phyloP scores from a whole-genome alignment of 2,888 invertebrate species.

The Tetheella fluctuosa region DNA sequence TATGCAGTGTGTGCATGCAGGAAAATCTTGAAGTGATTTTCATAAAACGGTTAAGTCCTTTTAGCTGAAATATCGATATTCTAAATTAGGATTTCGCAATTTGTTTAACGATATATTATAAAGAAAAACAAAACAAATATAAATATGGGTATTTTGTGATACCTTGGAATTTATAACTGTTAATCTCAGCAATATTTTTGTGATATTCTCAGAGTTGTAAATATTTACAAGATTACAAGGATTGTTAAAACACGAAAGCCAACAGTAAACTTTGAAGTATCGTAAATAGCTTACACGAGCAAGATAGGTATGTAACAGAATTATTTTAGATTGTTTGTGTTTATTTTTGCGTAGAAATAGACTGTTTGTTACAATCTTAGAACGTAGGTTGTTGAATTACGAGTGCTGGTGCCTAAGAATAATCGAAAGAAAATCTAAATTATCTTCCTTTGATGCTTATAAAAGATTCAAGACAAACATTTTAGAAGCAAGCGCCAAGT shows the following conservation, averaged over 20 bases:
- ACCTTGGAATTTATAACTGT: conserved; percentile 4
- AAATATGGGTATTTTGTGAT: too few relatives aligned
- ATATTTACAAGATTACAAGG: conserved; percentile 1
- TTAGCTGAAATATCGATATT: background rate
- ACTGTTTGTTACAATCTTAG: conserved; percentile 1
- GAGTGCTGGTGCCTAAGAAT: background rate
- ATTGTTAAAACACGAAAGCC: conserved; percentile 8
- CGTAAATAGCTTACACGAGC: background rate
- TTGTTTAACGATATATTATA: too few relatives aligned
- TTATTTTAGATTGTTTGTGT: conserved; percentile 4
- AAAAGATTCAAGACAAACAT: background rate
- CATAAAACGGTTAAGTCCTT: background rate
- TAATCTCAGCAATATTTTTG: background rate
- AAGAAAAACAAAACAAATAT: too few relatives aligned
- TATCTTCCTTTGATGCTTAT: background rate
- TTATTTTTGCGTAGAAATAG: background rate
- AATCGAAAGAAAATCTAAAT: background rate
- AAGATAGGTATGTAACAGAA: background rate
- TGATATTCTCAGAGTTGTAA: background rate
- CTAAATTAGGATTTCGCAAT: too few relatives aligned
- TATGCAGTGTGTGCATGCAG: background rate
- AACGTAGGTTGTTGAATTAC: background rate
- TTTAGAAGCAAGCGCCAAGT: conserved; percentile 32
- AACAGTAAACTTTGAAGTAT: conserved; percentile 6
- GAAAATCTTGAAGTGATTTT: background rate